Conservation (phyloP, 2,797 vertebrate species). For the Gallinago solitaria region DNA sequence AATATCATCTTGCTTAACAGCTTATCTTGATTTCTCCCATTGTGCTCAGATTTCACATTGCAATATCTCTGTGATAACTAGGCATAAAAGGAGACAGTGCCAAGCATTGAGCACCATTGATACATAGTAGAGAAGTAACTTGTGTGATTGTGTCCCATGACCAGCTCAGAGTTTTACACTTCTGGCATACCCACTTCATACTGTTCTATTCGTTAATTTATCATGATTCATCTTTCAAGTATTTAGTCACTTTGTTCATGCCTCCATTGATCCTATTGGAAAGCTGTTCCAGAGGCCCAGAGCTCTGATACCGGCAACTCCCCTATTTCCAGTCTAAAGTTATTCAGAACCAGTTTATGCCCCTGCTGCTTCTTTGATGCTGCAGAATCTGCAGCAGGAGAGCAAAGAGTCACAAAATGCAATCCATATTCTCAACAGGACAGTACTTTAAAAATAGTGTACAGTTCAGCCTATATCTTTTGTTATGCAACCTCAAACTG, state of each 20-base stretch:
- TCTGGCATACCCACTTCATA: not conserved
- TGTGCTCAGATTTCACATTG: not conserved
- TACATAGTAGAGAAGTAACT: not conserved
- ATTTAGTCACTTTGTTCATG: not conserved
- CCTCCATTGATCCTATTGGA: not conserved
- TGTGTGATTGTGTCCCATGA: fast-evolving
- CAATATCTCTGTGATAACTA: not conserved
- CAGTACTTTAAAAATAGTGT: not conserved
- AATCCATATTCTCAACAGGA: not conserved
- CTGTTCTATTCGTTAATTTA: not conserved
- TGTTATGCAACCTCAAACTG: not conserved
- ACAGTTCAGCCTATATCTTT: not conserved
- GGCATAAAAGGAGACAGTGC: not conserved
- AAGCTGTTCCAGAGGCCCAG: not conserved
- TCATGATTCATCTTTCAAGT: not conserved
- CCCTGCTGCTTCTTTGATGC: not conserved
- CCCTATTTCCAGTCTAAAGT: not conserved
- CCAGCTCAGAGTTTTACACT: not conserved
- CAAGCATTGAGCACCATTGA: not conserved
- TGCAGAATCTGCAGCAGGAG: not conserved
- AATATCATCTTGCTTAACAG: not conserved
- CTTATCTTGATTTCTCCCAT: not conserved
- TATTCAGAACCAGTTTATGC: not conserved
- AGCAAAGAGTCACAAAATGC: not conserved
- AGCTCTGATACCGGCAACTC: not conserved